Percentiles rank a stretch among this genome's conserved stretches.
Conservation (phyloP, 2,797 vertebrate species). For the Masticophis lateralis region DNA sequence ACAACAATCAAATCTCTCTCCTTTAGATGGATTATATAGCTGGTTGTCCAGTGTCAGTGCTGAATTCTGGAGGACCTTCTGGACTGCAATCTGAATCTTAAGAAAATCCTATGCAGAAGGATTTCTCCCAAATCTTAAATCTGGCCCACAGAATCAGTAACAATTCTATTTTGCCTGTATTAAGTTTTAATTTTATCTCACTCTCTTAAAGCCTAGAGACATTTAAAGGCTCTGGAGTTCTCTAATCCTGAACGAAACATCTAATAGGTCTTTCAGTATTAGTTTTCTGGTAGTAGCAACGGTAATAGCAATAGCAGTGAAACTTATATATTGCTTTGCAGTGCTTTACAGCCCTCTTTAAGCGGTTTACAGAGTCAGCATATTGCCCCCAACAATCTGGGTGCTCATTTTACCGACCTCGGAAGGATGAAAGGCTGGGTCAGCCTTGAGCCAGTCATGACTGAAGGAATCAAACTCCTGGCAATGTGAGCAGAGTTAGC, state of each 20-base stretch:
- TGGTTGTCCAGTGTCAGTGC: background rate
- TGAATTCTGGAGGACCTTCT: background rate
- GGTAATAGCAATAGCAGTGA: background rate
- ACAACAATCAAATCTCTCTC: background rate
- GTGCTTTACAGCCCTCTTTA: background rate
- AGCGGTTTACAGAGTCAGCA: background rate
- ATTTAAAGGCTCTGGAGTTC: background rate
- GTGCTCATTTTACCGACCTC: background rate
- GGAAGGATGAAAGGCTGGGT: background rate
- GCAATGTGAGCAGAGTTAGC: background rate
- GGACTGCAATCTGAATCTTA: background rate
- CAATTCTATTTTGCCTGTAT: background rate
- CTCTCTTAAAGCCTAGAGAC: background rate
- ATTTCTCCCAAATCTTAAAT: background rate
- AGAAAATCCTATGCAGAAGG: background rate
- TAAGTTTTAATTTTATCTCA: background rate
- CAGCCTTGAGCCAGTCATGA: background rate
- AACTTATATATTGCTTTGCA: background rate
- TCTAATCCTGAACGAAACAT: background rate
- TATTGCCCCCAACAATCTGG: background rate
- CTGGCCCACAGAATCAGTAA: background rate
- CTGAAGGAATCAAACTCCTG: background rate
- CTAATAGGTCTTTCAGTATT: background rate
- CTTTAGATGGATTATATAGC: background rate
- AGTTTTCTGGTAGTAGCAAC: background rate